phyloP scores from a whole-genome alignment of 1,140 invertebrate species.

The Conus betulinus region DNA sequence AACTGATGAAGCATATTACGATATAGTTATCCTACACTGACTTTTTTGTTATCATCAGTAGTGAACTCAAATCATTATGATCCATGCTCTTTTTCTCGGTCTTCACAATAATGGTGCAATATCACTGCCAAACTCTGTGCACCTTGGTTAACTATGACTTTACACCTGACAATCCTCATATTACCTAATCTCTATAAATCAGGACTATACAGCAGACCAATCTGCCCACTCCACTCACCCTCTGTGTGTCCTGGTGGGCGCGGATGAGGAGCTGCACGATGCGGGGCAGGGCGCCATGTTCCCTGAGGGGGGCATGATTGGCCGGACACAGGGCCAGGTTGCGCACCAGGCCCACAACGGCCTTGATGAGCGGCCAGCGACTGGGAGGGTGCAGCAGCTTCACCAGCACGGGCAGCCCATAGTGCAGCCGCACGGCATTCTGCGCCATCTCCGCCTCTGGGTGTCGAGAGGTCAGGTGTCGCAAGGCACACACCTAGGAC shows the following conservation, averaged over 20 bases:
- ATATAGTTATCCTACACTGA: too few species aligned
- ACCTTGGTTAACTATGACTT: conserved; percentile 81
- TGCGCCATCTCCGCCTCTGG: conserved; percentile 97
- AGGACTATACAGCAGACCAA: not conserved
- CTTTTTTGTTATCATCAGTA: too few species aligned
- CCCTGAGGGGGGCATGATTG: conserved; percentile 95
- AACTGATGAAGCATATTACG: too few species aligned
- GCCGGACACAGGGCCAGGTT: conserved; percentile 97
- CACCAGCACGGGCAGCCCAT: conserved; percentile 95
- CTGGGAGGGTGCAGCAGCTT: conserved; percentile 86
- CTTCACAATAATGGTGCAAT: not conserved
- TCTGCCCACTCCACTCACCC: conserved; percentile 79
- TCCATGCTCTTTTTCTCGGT: too few species aligned
- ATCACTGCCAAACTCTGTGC: conserved; percentile 80
- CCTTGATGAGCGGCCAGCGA: conserved; percentile 77
- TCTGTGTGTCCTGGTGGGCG: conserved; percentile 93
- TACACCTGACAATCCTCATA: too few species aligned
- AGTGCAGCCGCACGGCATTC: conserved; percentile 95
- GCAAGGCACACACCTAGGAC: conserved; percentile 89
- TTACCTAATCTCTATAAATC: not conserved
- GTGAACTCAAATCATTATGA: too few species aligned
- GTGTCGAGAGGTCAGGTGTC: conserved; percentile 97
- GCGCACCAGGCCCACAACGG: conserved; percentile 96
- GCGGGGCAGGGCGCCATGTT: conserved; percentile 94
- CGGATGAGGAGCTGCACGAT: conserved; percentile 93